Base-by-base conservation (phyloP, 2,888 invertebrate genomes). In the Euspilapteryx auroguttella region DNA sequence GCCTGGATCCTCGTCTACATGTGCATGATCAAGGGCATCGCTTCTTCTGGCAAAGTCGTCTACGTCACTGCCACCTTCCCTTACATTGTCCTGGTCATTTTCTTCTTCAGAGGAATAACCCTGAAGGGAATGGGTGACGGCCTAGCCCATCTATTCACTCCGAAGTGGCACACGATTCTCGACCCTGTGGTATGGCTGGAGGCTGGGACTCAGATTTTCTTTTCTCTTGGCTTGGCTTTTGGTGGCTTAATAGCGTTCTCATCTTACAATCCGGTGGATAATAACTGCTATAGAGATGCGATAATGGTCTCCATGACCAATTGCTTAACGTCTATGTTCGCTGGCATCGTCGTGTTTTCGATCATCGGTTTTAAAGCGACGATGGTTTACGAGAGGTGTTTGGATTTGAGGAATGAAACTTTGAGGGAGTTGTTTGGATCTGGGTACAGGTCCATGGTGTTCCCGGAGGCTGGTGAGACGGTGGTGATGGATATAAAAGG, bases 111-210 rank as follows among this genome's bases (percentile, higher is more conserved):
- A 27, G 96, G 95, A 6, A 87, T 96, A 9, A 93, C 94, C 1
- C 59, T 95, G 12, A 89, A 87, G 43, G 95, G 94, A 31, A 87
- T 87, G 86, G 46, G 81, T 17, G 93, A 94, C 47, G 95, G 95
- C 1, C 66, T 96, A 1, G 78, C 83, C 4, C 94, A 95, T 64
- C 79, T 96, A 14, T 94, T 96, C 52, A 92, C 91, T 0, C 95
- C 95, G 0, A 88, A 92, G 73, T 93, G 96, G 89, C 88, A 89
- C 47, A 92, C 86, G 33, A 80, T 97, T 32, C 66, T 88, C 20
- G 95, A 95, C 69, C 96, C 96, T 6, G 91, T 93, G 0, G 96
- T 97, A 0, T 97, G 97, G 97, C 66, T 97, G 29, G 96, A 97
- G 68, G 96, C 97, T 0, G 96, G 96, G 2, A 96, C 96, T 0